A percentile compares a stretch with the other conserved stretches of the same genome.
phyloP scores from a whole-genome alignment of 2,888 invertebrate genomes.

The Leucoma salicis region DNA sequence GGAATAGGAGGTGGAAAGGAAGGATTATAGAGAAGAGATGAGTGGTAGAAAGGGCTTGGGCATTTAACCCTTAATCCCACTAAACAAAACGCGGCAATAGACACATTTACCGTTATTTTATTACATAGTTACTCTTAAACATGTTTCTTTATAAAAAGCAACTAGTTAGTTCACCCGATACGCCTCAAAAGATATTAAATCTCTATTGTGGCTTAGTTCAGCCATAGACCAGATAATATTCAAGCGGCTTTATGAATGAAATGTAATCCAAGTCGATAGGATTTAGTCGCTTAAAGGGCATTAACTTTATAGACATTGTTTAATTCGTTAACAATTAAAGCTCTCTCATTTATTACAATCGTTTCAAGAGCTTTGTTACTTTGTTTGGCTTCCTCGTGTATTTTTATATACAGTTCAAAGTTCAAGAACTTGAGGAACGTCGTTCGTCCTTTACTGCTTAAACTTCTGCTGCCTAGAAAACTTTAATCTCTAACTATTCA shows the following conservation, averaged over 20 bases:
- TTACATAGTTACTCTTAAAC: background rate
- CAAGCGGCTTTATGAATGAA: background rate
- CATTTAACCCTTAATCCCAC: too few species aligned
- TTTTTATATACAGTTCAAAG: too few species aligned
- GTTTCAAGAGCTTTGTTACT: background rate
- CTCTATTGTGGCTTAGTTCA: background rate
- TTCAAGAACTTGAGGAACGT: too few species aligned
- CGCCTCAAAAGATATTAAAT: background rate
- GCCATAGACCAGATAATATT: background rate
- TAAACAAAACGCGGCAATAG: background rate
- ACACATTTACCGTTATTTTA: background rate
- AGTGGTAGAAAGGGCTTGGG: too few species aligned
- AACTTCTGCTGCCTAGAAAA: too few species aligned
- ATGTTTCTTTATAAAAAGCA: background rate
- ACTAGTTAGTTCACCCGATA: background rate
- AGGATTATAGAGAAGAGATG: too few species aligned
- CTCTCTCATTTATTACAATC: background rate
- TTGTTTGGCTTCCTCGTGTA: background rate
- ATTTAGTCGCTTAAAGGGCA: slow-evolving; percentile 9
- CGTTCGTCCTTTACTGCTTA: too few species aligned
- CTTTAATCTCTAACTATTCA: too few species aligned
- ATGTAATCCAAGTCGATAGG: slow-evolving; percentile 9
- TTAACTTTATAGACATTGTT: slow-evolving; percentile 19
- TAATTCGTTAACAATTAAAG: background rate
- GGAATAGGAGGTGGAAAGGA: too few species aligned